These are phyloP conservation scores for Psephotus haematonotus DNA, from an alignment of 2,113 vertebrate genomes.

Conservation along the genomic window DNA sequence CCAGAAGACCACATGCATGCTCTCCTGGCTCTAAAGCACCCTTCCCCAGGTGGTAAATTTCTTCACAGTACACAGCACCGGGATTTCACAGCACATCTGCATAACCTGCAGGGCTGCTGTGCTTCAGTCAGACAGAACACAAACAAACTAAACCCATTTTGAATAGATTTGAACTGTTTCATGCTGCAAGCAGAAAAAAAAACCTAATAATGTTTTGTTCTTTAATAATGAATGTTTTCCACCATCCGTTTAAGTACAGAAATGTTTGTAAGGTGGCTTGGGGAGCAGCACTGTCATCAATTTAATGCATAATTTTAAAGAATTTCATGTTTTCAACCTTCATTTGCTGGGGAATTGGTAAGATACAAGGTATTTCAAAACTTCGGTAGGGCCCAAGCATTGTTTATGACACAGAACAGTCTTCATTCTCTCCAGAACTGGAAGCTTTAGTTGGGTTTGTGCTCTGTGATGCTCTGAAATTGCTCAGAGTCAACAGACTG, in stretches of 20 bases:
- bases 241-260: neutral
- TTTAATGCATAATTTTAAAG: neutral
- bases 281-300: neutral
- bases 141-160: neutral
- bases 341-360: neutral
- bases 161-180: neutral
- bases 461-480: slow-evolving; percentile 14
- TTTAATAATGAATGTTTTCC: slow-evolving; percentile 8
- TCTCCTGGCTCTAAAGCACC: neutral
- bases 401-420: neutral
- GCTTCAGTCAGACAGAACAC: neutral
- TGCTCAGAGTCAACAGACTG: neutral
- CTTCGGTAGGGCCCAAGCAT: neutral
- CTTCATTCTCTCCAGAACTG: neutral
- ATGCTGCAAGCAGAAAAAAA: neutral
- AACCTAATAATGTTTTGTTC: neutral
- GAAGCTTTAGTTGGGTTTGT: neutral
- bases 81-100: neutral
- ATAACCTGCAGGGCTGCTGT: neutral
- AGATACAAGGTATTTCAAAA: slow-evolving; percentile 1
- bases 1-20: neutral
- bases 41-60: neutral
- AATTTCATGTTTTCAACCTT: neutral
- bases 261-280: neutral
- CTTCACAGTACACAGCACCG: neutral